phyloP scores from a whole-genome alignment of 2,888 invertebrate species.

The Artemia sp. region DNA sequence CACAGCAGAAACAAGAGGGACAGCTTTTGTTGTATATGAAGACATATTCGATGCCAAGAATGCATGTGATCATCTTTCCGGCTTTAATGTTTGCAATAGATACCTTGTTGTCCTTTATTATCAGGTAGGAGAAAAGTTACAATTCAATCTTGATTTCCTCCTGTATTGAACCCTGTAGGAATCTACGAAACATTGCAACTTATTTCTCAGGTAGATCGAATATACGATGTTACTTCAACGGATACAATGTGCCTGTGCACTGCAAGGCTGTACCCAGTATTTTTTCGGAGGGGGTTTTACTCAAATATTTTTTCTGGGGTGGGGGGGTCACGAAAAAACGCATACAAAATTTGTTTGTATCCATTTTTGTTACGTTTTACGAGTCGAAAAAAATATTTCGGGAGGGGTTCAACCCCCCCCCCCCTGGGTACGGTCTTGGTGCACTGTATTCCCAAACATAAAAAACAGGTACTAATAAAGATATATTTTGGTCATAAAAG shows the following conservation, averaged over 20 bases:
- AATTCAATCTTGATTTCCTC: constrained; percentile 10
- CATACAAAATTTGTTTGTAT: no score
- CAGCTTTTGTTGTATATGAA: constrained; percentile 98
- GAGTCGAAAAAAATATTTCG: no score
- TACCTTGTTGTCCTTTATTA: constrained; percentile 98
- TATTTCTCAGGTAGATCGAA: constrained; percentile 18
- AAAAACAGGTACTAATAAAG: no score
- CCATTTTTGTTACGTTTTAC: no score
- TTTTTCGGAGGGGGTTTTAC: no score
- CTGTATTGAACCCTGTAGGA: constrained; percentile 2
- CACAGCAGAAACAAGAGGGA: constrained; percentile 92
- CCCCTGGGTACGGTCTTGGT: no score
- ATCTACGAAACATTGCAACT: not conserved
- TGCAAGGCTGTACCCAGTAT: no score
- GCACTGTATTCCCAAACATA: no score
- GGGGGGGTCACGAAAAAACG: no score
- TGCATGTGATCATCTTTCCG: constrained; percentile 96
- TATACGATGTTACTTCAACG: not conserved
- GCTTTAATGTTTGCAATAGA: constrained; percentile 96
- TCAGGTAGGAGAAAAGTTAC: constrained; percentile 40
- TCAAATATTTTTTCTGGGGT: no score
- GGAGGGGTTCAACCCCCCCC: no score
- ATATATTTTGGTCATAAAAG: no score
- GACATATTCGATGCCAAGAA: constrained; percentile 99
- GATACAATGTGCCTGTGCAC: not conserved